phyloP scores from a whole-genome alignment of 1,140 invertebrate genomes.

The Zaprionus africanus region DNA sequence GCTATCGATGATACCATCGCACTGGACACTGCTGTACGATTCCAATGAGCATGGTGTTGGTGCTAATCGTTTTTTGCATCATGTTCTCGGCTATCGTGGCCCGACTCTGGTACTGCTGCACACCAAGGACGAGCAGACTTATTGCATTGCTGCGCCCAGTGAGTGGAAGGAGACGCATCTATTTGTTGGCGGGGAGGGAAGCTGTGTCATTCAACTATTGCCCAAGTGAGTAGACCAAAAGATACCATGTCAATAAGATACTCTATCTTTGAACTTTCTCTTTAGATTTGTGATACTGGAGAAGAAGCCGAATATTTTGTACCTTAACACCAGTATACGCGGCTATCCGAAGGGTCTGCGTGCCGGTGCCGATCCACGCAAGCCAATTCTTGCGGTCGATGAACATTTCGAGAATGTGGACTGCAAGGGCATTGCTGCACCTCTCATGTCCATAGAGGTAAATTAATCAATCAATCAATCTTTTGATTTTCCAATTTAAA shows the following conservation, averaged over 20 bases:
- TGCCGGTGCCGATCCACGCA: conserved; percentile 91
- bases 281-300: conserved; percentile 88
- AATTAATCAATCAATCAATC: conserved; percentile 27
- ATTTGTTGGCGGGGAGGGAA: conserved; percentile 92
- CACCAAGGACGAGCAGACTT: conserved; percentile 88
- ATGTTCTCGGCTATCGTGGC: conserved; percentile 93
- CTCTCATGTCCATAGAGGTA: conserved; percentile 87
- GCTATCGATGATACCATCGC: conserved; percentile 88
- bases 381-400: conserved; percentile 90
- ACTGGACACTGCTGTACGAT: conserved; percentile 94
- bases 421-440: conserved; percentile 88
- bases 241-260: not conserved
- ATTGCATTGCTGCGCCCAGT: conserved; percentile 90
- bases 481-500: conserved; percentile 4
- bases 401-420: conserved; percentile 89
- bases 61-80: conserved; percentile 94
- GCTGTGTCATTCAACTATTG: conserved; percentile 90
- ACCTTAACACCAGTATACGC: conserved; percentile 92
- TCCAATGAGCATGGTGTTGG: conserved; percentile 93
- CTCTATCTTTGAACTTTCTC: not conserved
- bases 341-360: conserved; percentile 94
- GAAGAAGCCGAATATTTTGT: conserved; percentile 90
- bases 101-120: conserved; percentile 92
- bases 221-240: conserved; percentile 88
- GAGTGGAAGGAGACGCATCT: conserved; percentile 94